A percentile compares a stretch with the other conserved stretches of the same genome.
Conservation (phyloP, 2,113 vertebrate genomes). For the Corvus moneduloides region DNA sequence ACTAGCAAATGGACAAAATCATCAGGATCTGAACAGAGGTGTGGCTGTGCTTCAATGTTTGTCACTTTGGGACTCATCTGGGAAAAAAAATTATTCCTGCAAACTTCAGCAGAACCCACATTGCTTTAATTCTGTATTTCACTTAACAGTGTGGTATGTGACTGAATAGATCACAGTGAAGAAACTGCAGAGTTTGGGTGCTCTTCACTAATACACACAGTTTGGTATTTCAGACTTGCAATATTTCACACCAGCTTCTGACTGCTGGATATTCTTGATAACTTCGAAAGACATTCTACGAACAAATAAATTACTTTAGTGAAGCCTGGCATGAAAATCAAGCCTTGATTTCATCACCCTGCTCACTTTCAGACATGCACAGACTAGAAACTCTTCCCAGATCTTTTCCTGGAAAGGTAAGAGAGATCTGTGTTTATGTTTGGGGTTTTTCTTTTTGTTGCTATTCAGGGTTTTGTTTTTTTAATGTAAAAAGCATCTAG, state of each 20-base stretch:
- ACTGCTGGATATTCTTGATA: not conserved
- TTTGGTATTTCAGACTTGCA: not conserved
- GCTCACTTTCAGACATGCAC: not conserved
- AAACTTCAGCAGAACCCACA: not conserved
- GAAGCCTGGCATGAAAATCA: not conserved
- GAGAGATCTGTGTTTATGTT: not conserved
- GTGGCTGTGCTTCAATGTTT: not conserved
- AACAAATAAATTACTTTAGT: not conserved
- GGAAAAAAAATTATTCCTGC: too few species aligned
- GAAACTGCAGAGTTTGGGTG: not conserved
- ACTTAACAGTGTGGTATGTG: not conserved
- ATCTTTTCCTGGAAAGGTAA: constrained; percentile 16
- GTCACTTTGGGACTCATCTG: not conserved
- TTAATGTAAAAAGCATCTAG: not conserved
- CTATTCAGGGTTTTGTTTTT: not conserved
- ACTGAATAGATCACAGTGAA: not conserved
- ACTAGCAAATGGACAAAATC: not conserved
- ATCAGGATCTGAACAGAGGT: not conserved
- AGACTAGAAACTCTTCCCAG: not conserved
- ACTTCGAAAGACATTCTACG: not conserved
- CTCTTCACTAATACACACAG: not conserved
- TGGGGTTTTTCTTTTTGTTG: not conserved
- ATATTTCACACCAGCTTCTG: not conserved
- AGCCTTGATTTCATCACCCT: constrained; percentile 5
- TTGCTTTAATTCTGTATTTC: not conserved